phyloP scores from a whole-genome alignment of 2,888 invertebrate species.

The Trissolcus brochymenae region DNA sequence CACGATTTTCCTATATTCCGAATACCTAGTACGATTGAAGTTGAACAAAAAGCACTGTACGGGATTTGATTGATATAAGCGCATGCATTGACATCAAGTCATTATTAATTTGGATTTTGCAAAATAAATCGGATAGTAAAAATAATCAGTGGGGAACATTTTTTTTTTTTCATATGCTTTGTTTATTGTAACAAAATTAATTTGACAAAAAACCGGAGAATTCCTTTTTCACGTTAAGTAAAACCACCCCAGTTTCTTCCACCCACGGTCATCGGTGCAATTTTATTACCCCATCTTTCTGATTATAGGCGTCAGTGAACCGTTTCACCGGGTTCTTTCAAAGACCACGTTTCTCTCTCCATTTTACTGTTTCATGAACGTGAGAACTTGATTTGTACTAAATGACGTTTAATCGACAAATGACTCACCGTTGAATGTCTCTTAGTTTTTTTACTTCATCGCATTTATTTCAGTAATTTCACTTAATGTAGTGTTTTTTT shows the following conservation, averaged over 20 bases:
- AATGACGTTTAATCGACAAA: conserved; percentile 17
- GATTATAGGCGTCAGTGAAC: conserved; percentile 21
- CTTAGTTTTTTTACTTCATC: too few species aligned
- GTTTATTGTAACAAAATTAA: background rate
- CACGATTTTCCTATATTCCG: background rate
- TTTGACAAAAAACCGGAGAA: background rate
- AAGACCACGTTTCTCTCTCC: conserved; percentile 6
- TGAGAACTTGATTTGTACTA: conserved; percentile 13
- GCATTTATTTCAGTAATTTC: too few species aligned
- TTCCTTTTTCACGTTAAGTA: background rate
- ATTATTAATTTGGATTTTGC: too few species aligned
- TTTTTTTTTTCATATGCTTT: conserved; percentile 1
- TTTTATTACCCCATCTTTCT: conserved; percentile 16
- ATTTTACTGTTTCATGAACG: conserved; percentile 26
- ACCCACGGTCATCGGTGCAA: conserved; percentile 3
- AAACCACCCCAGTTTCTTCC: background rate
- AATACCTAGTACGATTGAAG: too few species aligned
- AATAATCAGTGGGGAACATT: background rate
- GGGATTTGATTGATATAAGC: too few species aligned
- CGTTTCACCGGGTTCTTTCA: conserved; percentile 18
- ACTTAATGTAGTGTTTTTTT: too few species aligned
- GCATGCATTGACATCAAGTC: too few species aligned
- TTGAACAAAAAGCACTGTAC: too few species aligned
- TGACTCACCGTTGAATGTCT: background rate
- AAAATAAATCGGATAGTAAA: too few species aligned